phyloP scores from a whole-genome alignment of 2,113 vertebrate species.

The Gavialis gangeticus region DNA sequence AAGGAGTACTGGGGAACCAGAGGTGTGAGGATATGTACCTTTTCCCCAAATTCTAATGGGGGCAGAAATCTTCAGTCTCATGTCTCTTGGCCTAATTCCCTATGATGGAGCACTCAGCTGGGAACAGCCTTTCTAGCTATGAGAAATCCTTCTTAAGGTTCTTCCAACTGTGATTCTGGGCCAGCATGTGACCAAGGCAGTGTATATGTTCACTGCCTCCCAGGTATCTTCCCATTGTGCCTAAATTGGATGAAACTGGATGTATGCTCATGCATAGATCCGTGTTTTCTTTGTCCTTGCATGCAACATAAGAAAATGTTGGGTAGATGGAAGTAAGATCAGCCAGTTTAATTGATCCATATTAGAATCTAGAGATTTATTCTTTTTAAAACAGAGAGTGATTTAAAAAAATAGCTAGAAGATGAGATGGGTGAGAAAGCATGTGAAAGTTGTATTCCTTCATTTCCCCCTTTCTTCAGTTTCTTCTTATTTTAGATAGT shows the following conservation, averaged over 20 bases:
- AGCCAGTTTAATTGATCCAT: not conserved
- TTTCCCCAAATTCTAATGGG: not conserved
- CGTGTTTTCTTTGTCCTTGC: not conserved
- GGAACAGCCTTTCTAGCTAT: not conserved
- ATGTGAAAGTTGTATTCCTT: not conserved
- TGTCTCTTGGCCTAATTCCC: not conserved
- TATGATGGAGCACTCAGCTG: not conserved
- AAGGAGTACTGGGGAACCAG: not conserved
- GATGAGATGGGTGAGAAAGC: not conserved
- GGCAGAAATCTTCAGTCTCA: not conserved
- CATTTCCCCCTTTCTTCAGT: not conserved
- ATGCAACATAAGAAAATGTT: no score
- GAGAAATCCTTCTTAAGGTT: no score
- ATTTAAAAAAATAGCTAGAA: not conserved
- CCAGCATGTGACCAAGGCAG: not conserved
- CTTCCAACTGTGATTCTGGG: no score
- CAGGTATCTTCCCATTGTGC: accelerated
- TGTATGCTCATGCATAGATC: not conserved
- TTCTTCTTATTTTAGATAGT: not conserved
- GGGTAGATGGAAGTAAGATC: not conserved
- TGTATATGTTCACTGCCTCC: not conserved
- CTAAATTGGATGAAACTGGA: not conserved
- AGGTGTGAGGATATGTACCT: not conserved
- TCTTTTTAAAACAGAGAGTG: slow-evolving; percentile 4
- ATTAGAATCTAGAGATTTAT: not conserved